A percentile compares a stretch with the other conserved stretches of the same genome.
phyloP scores from a whole-genome alignment of 2,888 invertebrate genomes.

The Acleris sparsana region DNA sequence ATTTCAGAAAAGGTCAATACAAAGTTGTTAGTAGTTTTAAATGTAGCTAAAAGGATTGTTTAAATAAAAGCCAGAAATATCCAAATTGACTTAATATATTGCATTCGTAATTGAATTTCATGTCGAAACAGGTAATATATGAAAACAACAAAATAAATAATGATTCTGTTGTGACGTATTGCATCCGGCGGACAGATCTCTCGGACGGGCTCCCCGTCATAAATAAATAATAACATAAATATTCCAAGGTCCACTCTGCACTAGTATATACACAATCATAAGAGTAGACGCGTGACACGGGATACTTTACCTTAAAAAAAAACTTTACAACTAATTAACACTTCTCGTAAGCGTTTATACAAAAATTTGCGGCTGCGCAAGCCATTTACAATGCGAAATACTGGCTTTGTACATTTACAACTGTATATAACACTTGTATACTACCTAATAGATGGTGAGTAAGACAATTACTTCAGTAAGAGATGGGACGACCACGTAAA shows the following conservation, averaged over 20 bases:
- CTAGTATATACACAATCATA: conserved; percentile 26
- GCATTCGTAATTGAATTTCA: conserved; percentile 39
- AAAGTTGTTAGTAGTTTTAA: neutral
- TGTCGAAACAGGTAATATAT: conserved; percentile 34
- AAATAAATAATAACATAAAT: conserved; percentile 35
- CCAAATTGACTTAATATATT: conserved; percentile 37
- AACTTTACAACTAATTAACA: conserved; percentile 34
- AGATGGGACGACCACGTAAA: neutral
- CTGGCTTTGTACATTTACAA: conserved; percentile 46
- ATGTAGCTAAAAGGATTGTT: neutral
- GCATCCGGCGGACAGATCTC: conserved; percentile 26
- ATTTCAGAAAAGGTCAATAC: too few species aligned
- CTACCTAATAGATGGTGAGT: conserved; percentile 21
- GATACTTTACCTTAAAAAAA: conserved; percentile 26
- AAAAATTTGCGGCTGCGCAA: conserved; percentile 35
- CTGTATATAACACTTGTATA: conserved; percentile 12
- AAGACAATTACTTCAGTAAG: neutral
- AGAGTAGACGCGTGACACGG: conserved; percentile 11
- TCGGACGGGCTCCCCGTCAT: conserved; percentile 10
- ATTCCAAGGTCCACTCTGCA: conserved; percentile 19
- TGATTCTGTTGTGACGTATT: conserved; percentile 32
- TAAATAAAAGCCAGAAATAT: conserved; percentile 14
- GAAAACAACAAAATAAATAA: conserved; percentile 36
- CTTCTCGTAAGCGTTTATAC: conserved; percentile 37
- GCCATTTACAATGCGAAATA: conserved; percentile 42